Conservation (phyloP, 2,888 invertebrate genomes). For the Acanthococcus lagerstroemiae region DNA sequence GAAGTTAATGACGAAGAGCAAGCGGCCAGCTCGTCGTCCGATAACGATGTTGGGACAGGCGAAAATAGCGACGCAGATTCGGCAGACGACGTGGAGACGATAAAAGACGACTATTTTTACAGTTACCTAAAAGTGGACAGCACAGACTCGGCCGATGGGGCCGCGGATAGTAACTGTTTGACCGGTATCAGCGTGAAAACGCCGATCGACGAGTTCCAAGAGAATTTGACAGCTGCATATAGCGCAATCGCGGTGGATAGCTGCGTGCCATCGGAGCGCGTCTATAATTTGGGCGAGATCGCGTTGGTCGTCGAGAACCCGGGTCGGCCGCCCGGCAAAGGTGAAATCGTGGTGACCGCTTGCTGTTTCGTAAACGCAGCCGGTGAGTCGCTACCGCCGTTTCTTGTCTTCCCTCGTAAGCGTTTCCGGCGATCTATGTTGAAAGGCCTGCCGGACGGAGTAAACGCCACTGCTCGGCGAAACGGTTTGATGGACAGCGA, state of each 20-base stretch:
- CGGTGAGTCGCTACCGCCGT: slow-evolving; percentile 41
- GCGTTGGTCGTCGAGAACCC: not conserved
- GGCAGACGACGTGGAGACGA: not conserved
- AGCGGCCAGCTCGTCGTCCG: not conserved
- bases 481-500: not conserved
- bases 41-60: not conserved
- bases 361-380: slow-evolving; percentile 40
- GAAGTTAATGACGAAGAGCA: not conserved
- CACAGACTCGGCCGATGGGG: not conserved
- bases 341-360: slow-evolving; percentile 38
- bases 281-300: not conserved
- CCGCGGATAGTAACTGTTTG: not conserved
- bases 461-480: not conserved
- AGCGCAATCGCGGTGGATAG: not conserved
- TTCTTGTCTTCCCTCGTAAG: slow-evolving; percentile 40
- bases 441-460: not conserved
- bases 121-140: not conserved
- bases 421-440: slow-evolving; percentile 17
- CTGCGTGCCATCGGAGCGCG: not conserved
- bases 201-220: not conserved
- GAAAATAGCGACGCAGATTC: not conserved
- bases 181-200: not conserved
- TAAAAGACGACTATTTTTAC: not conserved
- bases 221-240: not conserved
- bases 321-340: too few relatives aligned